phyloP scores from a whole-genome alignment of 2,113 vertebrate genomes.

The Anser cygnoides region DNA sequence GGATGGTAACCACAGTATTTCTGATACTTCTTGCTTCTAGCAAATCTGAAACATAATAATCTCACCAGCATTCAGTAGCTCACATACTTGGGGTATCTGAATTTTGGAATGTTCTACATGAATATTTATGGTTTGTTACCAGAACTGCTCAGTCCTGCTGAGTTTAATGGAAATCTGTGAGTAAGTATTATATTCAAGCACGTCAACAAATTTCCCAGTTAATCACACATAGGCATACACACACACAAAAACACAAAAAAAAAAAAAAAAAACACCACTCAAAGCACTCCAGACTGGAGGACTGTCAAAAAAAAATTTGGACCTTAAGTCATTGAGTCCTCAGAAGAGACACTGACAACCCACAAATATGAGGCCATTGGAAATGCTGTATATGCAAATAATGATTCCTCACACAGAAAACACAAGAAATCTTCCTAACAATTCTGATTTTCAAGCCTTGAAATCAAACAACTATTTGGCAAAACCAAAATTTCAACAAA shows the following conservation, averaged over 20 bases:
- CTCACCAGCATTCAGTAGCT: background rate
- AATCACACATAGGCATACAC: background rate
- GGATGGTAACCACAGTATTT: background rate
- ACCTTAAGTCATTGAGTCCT: background rate
- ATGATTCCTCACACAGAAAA: background rate
- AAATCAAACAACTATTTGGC: background rate
- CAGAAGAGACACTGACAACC: slow-evolving; percentile 4
- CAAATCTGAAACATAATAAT: background rate
- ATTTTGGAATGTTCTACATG: background rate
- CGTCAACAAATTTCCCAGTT: background rate
- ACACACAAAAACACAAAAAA: background rate
- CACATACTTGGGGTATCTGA: background rate
- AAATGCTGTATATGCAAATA: background rate
- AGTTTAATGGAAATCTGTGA: background rate
- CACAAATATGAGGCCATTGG: background rate
- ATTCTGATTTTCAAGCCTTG: background rate
- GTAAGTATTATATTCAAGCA: background rate
- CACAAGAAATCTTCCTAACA: background rate
- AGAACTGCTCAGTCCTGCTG: background rate
- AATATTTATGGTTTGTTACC: background rate
- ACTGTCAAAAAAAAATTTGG: background rate
- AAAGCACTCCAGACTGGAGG: background rate
- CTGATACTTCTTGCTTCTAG: background rate
- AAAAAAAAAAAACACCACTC: background rate
- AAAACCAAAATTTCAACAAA: slow-evolving; percentile 1